Evolutionary conservation across 2,113 vertebrate genomes (phyloP), one percentile per base, ranked within the genome.

Genomic region (Brachyhypopomus occidentalis): DNA sequence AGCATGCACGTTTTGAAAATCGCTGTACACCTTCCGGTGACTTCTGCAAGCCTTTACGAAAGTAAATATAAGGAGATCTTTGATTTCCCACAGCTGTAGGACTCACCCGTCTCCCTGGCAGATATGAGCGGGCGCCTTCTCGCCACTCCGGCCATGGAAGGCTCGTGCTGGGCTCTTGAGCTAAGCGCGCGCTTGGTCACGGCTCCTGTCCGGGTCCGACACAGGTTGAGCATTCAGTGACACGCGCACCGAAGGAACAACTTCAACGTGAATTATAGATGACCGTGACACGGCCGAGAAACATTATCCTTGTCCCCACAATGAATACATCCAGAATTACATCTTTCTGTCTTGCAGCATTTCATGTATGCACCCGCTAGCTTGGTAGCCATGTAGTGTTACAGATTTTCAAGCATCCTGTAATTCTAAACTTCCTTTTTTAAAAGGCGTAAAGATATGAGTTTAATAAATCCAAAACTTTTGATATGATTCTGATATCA

Each of bases 71-170:
- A 52, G 12, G 45, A 52, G 45, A 14, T 14, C 5, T 2, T 52
- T 52, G 52, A 66, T 59, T 52, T 67, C 36, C 20, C 38, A 27
- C 45, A 52, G 45, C 45, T 52, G 9, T 14, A 62, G 22, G 16
- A 91, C 93, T 89, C 73, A 94, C 94, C 94, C 91, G 88, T 88
- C 86, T 92, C 92, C 79, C 88, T 82, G 4, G 88, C 92, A 64
- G 94, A 91, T 73, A 94, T 94, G 41, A 91, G 85, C 4, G 94
- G 93, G 30, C 91, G 86, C 84, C 79, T 91, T 87, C 87, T 92
- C 78, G 75, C 84, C 81, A 69, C 88, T 85, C 90, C 92, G 72
- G 88, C 91, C 92, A 94, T 94, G 17, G 60, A 80, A 62, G 36
- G 6, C 36, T 71, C 5, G 4, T 62, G 64, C 59, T 56, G 8